Evolutionary conservation across 2,113 vertebrate species (phyloP).

Genomic region (Oenanthe oenanthe): DNA sequence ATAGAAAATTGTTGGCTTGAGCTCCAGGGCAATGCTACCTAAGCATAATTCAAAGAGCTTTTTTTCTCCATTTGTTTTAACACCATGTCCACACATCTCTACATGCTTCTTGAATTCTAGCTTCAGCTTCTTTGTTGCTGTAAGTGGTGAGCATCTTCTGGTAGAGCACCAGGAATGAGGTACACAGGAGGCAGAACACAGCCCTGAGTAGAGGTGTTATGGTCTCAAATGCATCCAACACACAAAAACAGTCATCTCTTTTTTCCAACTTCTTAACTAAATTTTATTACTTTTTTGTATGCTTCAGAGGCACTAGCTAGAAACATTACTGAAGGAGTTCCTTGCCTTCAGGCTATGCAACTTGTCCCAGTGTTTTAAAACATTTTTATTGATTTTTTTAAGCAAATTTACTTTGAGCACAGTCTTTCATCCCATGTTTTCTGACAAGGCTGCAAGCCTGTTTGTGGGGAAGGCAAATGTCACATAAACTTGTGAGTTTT

Average conservation of each 20-base stretch:
- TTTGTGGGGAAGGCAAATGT: not conserved
- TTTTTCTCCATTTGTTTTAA: constrained; percentile 28
- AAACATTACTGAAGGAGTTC: constrained; percentile 23
- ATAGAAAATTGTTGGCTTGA: not conserved
- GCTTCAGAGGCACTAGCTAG: constrained; percentile 21
- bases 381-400: constrained; percentile 50
- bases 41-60: not conserved
- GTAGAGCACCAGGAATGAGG: not conserved
- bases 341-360: constrained; percentile 19
- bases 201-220: not conserved
- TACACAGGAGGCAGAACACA: not conserved
- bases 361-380: constrained; percentile 44
- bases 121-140: not conserved
- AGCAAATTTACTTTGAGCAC: constrained; percentile 32
- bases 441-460: not conserved
- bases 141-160: not conserved
- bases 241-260: not conserved
- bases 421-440: not conserved
- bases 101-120: not conserved
- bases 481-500: not conserved
- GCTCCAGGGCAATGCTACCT: not conserved
- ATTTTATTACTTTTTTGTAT: not conserved
- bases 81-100: not conserved
- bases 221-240: not conserved
- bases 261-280: not conserved